Conservation (phyloP, 2,888 invertebrate genomes). For the Lochmaea capreae region DNA sequence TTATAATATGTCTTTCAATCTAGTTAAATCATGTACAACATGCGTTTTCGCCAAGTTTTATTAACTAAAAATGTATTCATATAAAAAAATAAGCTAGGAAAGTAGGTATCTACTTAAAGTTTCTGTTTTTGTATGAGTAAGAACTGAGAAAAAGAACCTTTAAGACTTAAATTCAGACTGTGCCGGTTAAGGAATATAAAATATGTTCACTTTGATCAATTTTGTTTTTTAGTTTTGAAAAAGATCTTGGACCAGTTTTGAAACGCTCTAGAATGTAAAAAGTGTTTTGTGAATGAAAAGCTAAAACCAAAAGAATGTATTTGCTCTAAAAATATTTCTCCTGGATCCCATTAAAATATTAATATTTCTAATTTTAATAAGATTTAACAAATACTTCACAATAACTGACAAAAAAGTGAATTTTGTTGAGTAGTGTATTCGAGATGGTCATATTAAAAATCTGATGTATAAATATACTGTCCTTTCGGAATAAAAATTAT, state of each 20-base stretch:
- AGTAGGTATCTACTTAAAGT: not conserved
- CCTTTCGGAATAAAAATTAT: no score
- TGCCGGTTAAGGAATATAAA: conserved; percentile 32
- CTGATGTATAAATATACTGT: no score
- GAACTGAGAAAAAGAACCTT: conserved; percentile 19
- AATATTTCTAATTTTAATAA: no score
- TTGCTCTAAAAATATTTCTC: not conserved
- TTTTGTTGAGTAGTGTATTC: no score
- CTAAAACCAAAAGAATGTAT: conserved; percentile 7
- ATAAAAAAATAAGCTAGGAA: not conserved
- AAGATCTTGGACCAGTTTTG: conserved; percentile 39
- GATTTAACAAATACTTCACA: no score
- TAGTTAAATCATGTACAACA: not conserved
- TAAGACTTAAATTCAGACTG: conserved; percentile 15
- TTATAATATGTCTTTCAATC: not conserved
- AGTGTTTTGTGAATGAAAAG: conserved; percentile 28
- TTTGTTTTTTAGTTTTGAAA: conserved; percentile 47
- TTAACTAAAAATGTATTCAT: no score
- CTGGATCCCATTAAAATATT: not conserved
- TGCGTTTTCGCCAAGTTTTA: not conserved
- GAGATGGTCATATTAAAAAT: no score
- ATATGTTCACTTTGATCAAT: conserved; percentile 50
- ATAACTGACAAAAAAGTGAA: no score
- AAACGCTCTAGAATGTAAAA: conserved; percentile 12
- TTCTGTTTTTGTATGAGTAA: not conserved